These are phyloP conservation scores for Stomatorhinus ivindoensis DNA, from an alignment of 2,113 vertebrate species.

Conservation along the genomic window DNA sequence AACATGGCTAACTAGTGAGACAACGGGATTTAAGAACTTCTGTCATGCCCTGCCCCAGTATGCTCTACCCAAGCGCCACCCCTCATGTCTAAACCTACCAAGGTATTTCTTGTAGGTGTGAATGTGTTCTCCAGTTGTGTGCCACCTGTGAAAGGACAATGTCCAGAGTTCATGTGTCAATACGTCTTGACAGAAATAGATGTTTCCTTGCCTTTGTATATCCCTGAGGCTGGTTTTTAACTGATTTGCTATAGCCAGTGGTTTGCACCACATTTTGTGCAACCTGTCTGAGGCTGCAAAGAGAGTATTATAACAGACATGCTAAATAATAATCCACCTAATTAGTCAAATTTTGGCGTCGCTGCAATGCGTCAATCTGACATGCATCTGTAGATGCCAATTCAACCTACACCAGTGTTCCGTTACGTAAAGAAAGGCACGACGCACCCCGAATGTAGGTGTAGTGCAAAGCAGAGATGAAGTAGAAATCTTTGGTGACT, in stretches of 20 bases:
- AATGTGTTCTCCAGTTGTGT: neutral
- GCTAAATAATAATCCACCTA: neutral
- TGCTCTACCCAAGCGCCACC: neutral
- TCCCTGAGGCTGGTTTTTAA: neutral
- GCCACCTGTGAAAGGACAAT: neutral
- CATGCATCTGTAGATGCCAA: neutral
- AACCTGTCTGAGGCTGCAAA: neutral
- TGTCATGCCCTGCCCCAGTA: neutral
- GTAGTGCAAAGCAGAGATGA: neutral
- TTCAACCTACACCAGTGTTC: neutral
- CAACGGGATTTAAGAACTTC: neutral
- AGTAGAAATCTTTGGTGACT: neutral
- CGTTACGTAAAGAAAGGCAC: neutral
- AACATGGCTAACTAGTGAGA: neutral
- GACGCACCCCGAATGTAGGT: neutral
- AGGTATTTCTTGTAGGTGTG: neutral
- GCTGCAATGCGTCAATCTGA: neutral
- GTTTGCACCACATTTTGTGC: neutral
- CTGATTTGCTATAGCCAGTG: neutral
- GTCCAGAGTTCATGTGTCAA: neutral
- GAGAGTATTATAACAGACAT: neutral
- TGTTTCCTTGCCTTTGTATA: neutral
- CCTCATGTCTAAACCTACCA: neutral
- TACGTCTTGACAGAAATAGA: neutral
- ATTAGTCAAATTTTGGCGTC: neutral